Percentiles rank a stretch among this genome's conserved stretches.
Conservation (phyloP, 2,888 invertebrate species). For the Amphimallon solstitiale region DNA sequence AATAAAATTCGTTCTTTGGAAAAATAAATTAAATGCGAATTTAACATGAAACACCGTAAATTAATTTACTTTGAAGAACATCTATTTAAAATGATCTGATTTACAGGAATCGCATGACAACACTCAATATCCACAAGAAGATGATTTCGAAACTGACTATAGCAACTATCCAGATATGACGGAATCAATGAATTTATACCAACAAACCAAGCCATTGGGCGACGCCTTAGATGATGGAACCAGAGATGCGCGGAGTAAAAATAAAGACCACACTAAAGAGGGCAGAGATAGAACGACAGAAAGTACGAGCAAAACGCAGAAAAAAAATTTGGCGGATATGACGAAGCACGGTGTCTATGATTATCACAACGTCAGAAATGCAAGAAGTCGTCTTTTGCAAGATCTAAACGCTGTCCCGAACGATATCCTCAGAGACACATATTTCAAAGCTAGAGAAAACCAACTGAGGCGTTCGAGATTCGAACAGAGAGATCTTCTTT, state of each 20-base stretch:
- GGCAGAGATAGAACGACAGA: constrained; percentile 13
- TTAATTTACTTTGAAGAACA: neutral
- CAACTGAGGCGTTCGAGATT: constrained; percentile 59
- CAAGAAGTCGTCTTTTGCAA: constrained; percentile 57
- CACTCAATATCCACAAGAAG: constrained; percentile 41
- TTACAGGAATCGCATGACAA: constrained; percentile 19
- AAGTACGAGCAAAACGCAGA: constrained; percentile 44
- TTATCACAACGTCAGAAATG: constrained; percentile 58
- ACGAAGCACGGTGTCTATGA: constrained; percentile 56
- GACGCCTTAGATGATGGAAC: constrained; percentile 45
- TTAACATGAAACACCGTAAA: neutral
- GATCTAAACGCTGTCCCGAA: constrained; percentile 60
- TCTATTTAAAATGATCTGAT: neutral
- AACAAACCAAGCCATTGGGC: constrained; percentile 49
- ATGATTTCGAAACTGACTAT: constrained; percentile 45
- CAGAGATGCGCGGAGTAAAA: constrained; percentile 59
- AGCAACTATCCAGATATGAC: constrained; percentile 30
- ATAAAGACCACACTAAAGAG: constrained; percentile 29
- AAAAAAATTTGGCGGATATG: constrained; percentile 56
- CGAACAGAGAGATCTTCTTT: constrained; percentile 59
- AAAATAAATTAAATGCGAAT: no score
- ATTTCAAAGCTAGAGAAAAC: constrained; percentile 59
- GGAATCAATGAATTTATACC: constrained; percentile 48
- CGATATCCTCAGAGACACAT: constrained; percentile 61
- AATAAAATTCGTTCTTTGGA: no score